Base-by-base conservation (phyloP, 2,113 vertebrate species). In the Neodontobutis hainanensis region DNA sequence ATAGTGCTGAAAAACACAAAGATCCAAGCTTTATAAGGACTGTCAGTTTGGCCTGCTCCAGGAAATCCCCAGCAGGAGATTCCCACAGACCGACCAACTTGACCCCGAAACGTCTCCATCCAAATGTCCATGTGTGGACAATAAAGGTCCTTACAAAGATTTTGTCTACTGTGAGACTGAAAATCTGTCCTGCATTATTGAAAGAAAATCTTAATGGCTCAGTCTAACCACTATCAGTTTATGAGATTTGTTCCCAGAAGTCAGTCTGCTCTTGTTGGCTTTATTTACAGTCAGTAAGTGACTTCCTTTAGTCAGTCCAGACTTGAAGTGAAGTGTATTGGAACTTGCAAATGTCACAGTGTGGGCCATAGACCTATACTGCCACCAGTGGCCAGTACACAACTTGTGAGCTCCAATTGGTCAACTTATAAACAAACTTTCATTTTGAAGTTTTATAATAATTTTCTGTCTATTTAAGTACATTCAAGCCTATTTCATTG, bases 51-150 rank as follows among this genome's bases (percentile, higher is more conserved):
- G 34, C 8, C 52, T 34, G 5, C 32, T 36, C 32, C 52, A 55
- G 52, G 52, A 55, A 55, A 55, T 55, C 52, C 52, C 52, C 52
- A 10, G 14, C 52, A 55, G 52, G 52, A 55, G 52, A 36, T 55
- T 55, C 52, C 52, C 52, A 55, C 52, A 55, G 52, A 55, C 52
- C 7, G 52, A 36, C 32, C 52, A 32, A 55, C 52, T 55, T 12
- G 11, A 52, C 27, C 50, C 11, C 11, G 34, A 11, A 11, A 36
- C 32, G 12, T 10, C 44, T 11, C 11, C 12, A 5, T 11, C 12
- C 50, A 9, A 50, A 35, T 34, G 49, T 53, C 52, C 34, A 8
- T 50, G 15, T 14, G 11, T n/a, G 32, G 7, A 32, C 49, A 11
- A 27, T 27, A 27, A 27, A 27, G 19, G 19, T 27, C 19, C 10